Evolutionary conservation across 2,113 vertebrate genomes (phyloP), one percentile per base, ranked within the genome.

Genomic region (Mystacornis crossleyi): DNA sequence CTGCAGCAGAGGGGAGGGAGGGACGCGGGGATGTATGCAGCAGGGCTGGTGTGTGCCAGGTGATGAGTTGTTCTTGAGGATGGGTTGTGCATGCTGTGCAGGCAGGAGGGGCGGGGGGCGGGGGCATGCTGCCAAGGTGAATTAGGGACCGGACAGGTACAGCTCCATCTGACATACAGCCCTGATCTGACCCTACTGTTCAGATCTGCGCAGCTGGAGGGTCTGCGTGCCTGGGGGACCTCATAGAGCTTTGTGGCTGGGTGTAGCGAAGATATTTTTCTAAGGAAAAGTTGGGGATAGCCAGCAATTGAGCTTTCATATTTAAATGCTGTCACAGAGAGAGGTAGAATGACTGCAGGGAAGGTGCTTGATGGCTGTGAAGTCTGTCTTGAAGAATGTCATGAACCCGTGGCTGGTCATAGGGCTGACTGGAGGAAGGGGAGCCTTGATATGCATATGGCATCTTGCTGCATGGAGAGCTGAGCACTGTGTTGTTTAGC

Each of bases 141-240:
- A 40, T 69, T 55, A 48, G 54, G 33, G 36, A 53, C 42, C 36
- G 11, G 4, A 29, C 18, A 31, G 60, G 23, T 54, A 24, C 3
- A 3, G 29, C 66, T 73, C 43, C 17, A 8, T 33, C 43, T 45
- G 31, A 64, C 25, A 5, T 7, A 25, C 4, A 12, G 50, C 28
- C 13, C 20, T 51, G 42, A 25, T 75, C 61, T 61, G 53, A 42
- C 3, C 3, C 7, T 67, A 5, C 34, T 7, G 1, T 55, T 73
- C 0, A 0, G 60, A 51, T 58, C 36, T 9, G 6, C 0, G 0
- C 47, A 51, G 36, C 47, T 60, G 33, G 3, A 16, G n/a, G 4
- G 1, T 60, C 78, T 75, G 62, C 0, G 1, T 61, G 60, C 33
- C 29, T 45, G 29, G 18, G 38, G 16, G 6, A 28, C 31, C 40